Evolutionary conservation across 2,113 vertebrate species (phyloP).

Genomic region (Perca schrenkii): DNA sequence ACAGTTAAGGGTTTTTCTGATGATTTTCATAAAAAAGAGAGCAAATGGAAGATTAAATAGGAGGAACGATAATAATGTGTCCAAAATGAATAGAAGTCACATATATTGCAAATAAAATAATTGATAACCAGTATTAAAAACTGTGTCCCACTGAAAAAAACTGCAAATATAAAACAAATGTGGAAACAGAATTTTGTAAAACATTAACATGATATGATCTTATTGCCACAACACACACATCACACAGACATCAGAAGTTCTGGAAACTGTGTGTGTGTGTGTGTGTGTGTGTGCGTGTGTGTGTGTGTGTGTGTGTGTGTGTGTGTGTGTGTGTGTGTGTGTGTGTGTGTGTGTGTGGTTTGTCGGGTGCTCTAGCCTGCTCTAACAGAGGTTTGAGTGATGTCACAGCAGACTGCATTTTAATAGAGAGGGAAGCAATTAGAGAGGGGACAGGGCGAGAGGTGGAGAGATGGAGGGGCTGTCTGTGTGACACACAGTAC

Average conservation of each 20-base stretch:
- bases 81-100: neutral
- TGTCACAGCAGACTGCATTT: slow-evolving; percentile 85
- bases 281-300: slow-evolving; percentile 23
- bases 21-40: neutral
- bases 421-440: slow-evolving; percentile 86
- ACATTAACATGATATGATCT: no score
- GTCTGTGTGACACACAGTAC: slow-evolving; percentile 75
- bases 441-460: slow-evolving; percentile 80
- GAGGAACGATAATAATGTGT: neutral
- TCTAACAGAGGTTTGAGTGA: slow-evolving; percentile 80
- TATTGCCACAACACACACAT: no score
- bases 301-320: slow-evolving; percentile 27
- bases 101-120: neutral
- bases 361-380: slow-evolving; percentile 50
- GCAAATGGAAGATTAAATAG: neutral
- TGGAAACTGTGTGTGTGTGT: slow-evolving; percentile 4
- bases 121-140: neutral
- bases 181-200: neutral
- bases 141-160: neutral
- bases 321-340: slow-evolving; percentile 19
- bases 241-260: neutral
- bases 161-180: neutral
- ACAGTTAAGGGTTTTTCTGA: neutral
- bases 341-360: slow-evolving; percentile 34
- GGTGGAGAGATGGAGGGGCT: slow-evolving; percentile 81